Evolutionary conservation across 53 echinoderm and acorn worm species (phyloP).

Genomic region (Echinarachnius parma): DNA sequence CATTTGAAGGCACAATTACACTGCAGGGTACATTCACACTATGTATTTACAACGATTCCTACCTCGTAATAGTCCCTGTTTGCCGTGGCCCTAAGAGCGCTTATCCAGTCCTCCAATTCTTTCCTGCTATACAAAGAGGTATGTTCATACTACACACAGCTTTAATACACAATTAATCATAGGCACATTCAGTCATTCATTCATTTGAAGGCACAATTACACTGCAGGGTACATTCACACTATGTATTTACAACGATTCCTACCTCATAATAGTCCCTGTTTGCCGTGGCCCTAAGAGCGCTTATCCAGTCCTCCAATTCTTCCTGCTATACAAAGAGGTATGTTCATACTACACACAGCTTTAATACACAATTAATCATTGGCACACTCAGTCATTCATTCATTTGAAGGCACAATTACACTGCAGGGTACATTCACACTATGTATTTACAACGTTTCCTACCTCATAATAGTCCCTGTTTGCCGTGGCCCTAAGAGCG

Average conservation of each 20-base stretch:
- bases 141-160: too few relatives aligned
- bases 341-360: too few relatives aligned
- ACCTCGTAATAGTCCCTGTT: conserved; percentile 98
- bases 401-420: not conserved
- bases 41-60: not conserved
- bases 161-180: too few relatives aligned
- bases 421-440: not conserved
- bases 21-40: not conserved
- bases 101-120: conserved; percentile 98
- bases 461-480: conserved; percentile 96
- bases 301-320: conserved; percentile 95
- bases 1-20: not conserved
- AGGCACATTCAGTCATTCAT: too few relatives aligned
- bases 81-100: conserved; percentile 77
- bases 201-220: not conserved
- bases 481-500: conserved; percentile 77
- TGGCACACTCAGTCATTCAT: too few relatives aligned
- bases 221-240: not conserved
- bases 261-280: conserved; percentile 88
- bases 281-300: conserved; percentile 68
- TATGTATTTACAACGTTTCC: not conserved
- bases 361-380: too few relatives aligned
- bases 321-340: too few relatives aligned
- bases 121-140: too few relatives aligned
- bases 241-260: not conserved